phyloP scores from a whole-genome alignment of 2,113 vertebrate genomes.

The Ammodytes marinus region DNA sequence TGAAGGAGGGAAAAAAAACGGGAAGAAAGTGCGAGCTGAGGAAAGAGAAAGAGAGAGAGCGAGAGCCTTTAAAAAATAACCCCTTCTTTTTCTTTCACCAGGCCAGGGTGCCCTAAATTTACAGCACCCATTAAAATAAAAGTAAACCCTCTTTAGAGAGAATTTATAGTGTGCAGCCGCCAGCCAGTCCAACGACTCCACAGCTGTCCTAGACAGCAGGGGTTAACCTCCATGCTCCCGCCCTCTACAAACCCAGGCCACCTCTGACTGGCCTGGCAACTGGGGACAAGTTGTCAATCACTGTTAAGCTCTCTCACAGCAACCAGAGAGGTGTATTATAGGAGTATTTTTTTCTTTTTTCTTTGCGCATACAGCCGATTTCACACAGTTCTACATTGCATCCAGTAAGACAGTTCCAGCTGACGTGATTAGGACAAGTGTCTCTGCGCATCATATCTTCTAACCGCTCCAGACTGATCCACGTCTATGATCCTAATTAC shows the following conservation, averaged over 20 bases:
- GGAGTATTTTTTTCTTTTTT: neutral
- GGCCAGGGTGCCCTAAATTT: conserved; percentile 76
- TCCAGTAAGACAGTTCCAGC: conserved; percentile 4
- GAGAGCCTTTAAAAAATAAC: conserved; percentile 70
- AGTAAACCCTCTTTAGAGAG: conserved; percentile 84
- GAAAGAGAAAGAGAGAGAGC: neutral
- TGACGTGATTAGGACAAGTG: conserved; percentile 54
- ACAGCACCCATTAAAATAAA: conserved; percentile 84
- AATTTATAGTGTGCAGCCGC: conserved; percentile 81
- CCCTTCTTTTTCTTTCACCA: conserved; percentile 61
- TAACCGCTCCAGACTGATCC: conserved; percentile 39
- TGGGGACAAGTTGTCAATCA: conserved; percentile 68
- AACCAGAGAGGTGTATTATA: conserved; percentile 47
- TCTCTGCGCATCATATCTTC: conserved; percentile 47
- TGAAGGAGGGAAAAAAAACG: conserved; percentile 29
- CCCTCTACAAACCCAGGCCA: conserved; percentile 57
- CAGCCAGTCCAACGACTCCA: conserved; percentile 64
- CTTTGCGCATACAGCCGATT: neutral
- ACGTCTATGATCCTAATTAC: conserved; percentile 65
- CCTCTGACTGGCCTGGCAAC: conserved; percentile 65
- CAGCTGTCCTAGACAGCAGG: conserved; percentile 78
- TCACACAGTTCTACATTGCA: conserved; percentile 44
- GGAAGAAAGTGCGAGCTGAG: conserved; percentile 30
- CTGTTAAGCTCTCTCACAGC: conserved; percentile 59
- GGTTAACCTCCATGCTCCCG: conserved; percentile 66